Base-by-base conservation (phyloP, 2,888 invertebrate genomes). In the Monoplex corrugatus region DNA sequence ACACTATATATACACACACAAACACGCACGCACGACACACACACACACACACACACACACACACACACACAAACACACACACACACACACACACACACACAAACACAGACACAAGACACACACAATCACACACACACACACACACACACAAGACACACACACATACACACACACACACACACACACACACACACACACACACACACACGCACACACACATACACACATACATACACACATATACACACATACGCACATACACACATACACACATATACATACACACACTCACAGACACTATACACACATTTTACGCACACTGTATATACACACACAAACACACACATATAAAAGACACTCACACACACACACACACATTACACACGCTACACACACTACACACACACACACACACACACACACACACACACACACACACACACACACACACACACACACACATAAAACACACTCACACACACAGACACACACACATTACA, bases 391-490 rank as follows among this genome's bases (percentile, higher is more conserved):
- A n/a, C n/a, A n/a, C n/a, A n/a, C 35, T 19, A 75, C 38, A 38
- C 19, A 78, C 78, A 78, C 38, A 78, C 78, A 78, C 78, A 78
- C 78, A 78, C 78, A 38, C 38, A 78, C 38, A 38, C 2, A 78
- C 78, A 78, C 6, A 78, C 78, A 78, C 78, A 78, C 78, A 78
- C 78, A 38, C 78, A 78, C 38, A 38, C 38, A 78, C 78, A 78
- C 78, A 78, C 78, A 78, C 78, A 78, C 78, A 78, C 78, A 78
- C 78, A 78, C 78, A 78, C 78, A 78, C n/a, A n/a, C n/a, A n/a
- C n/a, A n/a, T n/a, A n/a, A n/a, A n/a, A n/a, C n/a, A n/a, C n/a
- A n/a, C n/a, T n/a, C 78, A 78, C 78, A 78, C 78, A 78, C 78
- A 78, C 78, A 78, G 38, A 78, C 78, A 78, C 78, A 38, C 78